Percentiles rank a stretch among this genome's conserved stretches.
Evolutionary conservation across 2,797 vertebrate species (phyloP).

Genomic region (Brachyalestes nurse): DNA sequence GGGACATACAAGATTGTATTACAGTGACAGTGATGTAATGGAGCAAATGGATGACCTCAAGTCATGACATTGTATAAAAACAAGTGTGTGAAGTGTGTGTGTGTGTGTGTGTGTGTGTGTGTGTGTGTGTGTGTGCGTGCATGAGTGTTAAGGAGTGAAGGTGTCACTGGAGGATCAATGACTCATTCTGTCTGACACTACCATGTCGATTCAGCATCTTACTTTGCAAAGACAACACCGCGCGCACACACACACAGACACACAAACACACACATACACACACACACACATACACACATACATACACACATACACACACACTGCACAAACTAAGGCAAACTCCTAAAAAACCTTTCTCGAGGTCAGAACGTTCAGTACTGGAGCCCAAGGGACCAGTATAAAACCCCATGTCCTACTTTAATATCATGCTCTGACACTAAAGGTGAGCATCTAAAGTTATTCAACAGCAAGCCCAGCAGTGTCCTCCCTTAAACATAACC

Average conservation of each 20-base stretch:
- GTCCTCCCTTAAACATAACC: neutral
- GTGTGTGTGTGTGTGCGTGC: neutral
- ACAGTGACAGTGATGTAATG: neutral
- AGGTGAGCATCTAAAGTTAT: constrained; percentile 33
- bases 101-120: neutral
- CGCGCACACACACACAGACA: constrained; percentile 36
- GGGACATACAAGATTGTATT: too few species aligned
- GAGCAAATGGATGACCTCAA: neutral
- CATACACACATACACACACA: constrained; percentile 21
- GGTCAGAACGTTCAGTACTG: constrained; percentile 68
- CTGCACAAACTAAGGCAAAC: constrained; percentile 64
- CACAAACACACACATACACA: neutral
- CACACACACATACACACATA: constrained; percentile 23
- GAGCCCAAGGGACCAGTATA: constrained; percentile 64
- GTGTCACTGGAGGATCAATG: constrained; percentile 66
- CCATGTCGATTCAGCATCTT: constrained; percentile 79
- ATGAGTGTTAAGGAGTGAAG: constrained; percentile 58
- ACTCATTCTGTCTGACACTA: constrained; percentile 67
- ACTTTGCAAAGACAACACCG: constrained; percentile 55
- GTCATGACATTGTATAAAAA: neutral
- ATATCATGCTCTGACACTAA: constrained; percentile 35
- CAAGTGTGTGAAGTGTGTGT: too few species aligned
- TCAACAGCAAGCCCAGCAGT: constrained; percentile 12
- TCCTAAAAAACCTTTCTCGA: constrained; percentile 66
- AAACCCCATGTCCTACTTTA: constrained; percentile 44